Base-by-base conservation (phyloP, 1,140 invertebrate species). In the Aphelinus atriplicis region DNA sequence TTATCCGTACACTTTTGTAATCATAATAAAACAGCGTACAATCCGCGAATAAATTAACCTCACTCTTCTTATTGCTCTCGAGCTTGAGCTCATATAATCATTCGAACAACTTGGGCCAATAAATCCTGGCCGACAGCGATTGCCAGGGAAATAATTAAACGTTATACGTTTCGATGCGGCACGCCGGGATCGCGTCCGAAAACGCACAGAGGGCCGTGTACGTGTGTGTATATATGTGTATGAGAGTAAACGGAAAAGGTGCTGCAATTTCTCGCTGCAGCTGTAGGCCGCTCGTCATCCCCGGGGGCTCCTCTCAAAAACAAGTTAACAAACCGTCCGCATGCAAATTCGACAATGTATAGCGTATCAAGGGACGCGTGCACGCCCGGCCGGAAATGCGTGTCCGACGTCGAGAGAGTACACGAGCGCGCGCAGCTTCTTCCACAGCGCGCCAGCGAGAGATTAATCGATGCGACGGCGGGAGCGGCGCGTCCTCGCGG, bases 401-500 rank as follows among this genome's bases (percentile, higher is more conserved):
- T 72, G 70, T 76, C 64, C 75, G 42, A 63, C 62, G 75, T 72
- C 75, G 69, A 55, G 50, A 46, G n/a, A n/a, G 56, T 55, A 47
- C 46, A 47, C 7, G 70, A 45, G 70, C 43, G 7, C 6, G 10
- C 2, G 48, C 51, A 42, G 55, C 58, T 56, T 62, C 65, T 64
- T 58, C 63, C 53, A 7, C 57, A 53, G 9, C 4, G 9, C 26
- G 26, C 26, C 26, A 26, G 26, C 57, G 53, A 72, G 56, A 71
- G 67, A 77, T 71, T 74, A 74, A 77, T 73, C 62, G 67, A 58
- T 57, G 50, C 63, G 68, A 77, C 73, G 76, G 69, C 56, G 53
- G 55, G 26, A 26, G 26, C 26, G 26, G 26, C 26, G 26, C 26
- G 26, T 26, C 26, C 26, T 26, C 6, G 73, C 66, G 57, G 68